phyloP scores from a whole-genome alignment of 2,797 vertebrate genomes.

The Xenopus petersii region DNA sequence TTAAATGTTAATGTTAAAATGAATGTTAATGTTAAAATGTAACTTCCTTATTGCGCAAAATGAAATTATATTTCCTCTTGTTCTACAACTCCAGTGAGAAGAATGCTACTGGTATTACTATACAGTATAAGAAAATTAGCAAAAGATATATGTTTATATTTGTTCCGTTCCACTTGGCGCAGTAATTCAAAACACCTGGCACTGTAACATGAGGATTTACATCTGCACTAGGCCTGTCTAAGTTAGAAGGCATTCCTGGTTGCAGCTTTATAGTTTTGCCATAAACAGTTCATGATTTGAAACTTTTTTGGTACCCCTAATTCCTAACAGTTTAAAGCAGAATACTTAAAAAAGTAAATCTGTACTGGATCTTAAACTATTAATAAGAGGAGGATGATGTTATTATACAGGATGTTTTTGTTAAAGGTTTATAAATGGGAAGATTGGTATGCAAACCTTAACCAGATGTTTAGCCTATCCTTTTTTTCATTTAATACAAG shows the following conservation, averaged over 20 bases:
- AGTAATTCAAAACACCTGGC: background rate
- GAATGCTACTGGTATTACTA: too few relatives aligned
- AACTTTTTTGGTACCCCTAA: background rate
- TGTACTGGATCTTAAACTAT: background rate
- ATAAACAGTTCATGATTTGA: background rate
- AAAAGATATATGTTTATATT: too few relatives aligned
- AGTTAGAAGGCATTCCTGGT: background rate
- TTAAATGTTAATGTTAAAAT: too few relatives aligned
- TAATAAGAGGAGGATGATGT: conserved; percentile 1
- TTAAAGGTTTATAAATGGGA: background rate
- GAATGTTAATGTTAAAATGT: too few relatives aligned
- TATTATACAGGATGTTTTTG: background rate
- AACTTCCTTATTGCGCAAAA: too few relatives aligned
- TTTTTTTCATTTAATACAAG: background rate
- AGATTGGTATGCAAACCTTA: background rate
- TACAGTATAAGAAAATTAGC: too few relatives aligned
- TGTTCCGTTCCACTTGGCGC: too few relatives aligned
- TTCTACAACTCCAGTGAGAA: too few relatives aligned
- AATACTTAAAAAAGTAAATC: conserved; percentile 1
- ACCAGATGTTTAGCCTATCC: conserved; percentile 1
- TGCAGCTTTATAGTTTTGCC: background rate
- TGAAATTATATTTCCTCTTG: too few relatives aligned
- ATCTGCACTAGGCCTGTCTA: background rate
- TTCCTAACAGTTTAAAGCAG: background rate
- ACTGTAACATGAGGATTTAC: background rate